These are phyloP conservation scores for Myzus persicae DNA, from an alignment of 1,140 invertebrate genomes.

Conservation along the genomic window DNA sequence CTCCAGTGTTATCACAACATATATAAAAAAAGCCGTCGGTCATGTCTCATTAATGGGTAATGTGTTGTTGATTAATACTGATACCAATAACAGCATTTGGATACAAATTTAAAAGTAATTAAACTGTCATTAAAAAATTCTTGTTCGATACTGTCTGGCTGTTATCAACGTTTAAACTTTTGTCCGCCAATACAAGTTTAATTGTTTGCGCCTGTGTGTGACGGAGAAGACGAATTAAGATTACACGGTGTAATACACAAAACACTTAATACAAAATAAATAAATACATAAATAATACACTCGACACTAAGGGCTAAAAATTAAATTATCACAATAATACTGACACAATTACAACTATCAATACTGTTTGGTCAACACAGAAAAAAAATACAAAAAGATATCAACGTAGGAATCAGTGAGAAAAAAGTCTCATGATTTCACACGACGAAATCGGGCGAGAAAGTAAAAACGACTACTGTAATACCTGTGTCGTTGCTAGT, in stretches of 20 bases:
- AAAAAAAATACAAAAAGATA: background rate
- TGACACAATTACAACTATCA: background rate
- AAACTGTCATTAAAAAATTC: background rate
- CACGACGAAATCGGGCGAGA: conserved; percentile 27
- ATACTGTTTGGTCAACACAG: background rate
- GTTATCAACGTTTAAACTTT: background rate
- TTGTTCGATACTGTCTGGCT: background rate
- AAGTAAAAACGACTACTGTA: conserved; percentile 33
- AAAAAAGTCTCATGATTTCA: background rate
- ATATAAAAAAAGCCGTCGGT: background rate
- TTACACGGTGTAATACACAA: background rate
- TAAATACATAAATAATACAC: background rate
- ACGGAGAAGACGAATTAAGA: background rate
- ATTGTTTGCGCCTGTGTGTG: background rate
- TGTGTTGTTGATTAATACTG: background rate
- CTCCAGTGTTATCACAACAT: background rate
- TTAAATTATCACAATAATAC: background rate
- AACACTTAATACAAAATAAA: no score
- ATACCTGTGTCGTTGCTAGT: background rate
- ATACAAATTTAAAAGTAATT: background rate
- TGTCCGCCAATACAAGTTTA: no score
- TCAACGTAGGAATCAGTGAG: background rate
- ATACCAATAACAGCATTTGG: background rate
- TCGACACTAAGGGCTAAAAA: background rate
- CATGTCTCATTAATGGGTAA: background rate